phyloP scores from a whole-genome alignment of 2,113 vertebrate species.

The Octodon degus region DNA sequence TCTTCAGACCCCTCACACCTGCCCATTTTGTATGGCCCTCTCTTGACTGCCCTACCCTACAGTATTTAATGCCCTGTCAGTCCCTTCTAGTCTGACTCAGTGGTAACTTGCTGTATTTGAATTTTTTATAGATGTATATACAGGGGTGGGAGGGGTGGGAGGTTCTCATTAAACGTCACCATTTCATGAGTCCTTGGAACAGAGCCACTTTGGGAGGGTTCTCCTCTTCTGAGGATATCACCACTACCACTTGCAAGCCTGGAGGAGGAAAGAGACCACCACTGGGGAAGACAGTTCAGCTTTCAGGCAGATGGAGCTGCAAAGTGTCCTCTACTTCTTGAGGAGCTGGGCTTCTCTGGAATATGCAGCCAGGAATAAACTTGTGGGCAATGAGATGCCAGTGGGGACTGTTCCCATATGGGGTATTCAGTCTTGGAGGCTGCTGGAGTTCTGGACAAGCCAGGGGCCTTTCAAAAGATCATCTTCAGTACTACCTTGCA shows the following conservation, averaged over 20 bases:
- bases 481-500: not conserved
- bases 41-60: conserved; percentile 39
- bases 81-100: conserved; percentile 82
- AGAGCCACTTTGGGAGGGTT: conserved; percentile 54
- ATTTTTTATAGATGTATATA: conserved; percentile 86
- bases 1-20: conserved; percentile 68
- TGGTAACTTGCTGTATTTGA: conserved; percentile 85
- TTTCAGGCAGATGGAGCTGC: not conserved
- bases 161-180: conserved; percentile 83
- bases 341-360: not conserved
- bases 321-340: not conserved
- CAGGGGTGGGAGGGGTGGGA: conserved; percentile 64
- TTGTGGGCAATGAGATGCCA: not conserved
- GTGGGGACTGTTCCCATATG: not conserved
- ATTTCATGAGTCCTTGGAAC: conserved; percentile 80
- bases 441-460: not conserved
- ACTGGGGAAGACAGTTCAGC: not conserved
- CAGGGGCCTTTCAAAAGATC: not conserved
- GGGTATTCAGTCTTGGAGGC: not conserved
- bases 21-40: conserved; percentile 76
- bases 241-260: not conserved
- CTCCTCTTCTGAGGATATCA: not conserved
- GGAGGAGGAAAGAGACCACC: not conserved
- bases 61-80: conserved; percentile 83
- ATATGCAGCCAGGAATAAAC: not conserved